A percentile compares a stretch with the other conserved stretches of the same genome.
Evolutionary conservation across 2,797 vertebrate genomes (phyloP).

Genomic region (Anolis apletophallus): DNA sequence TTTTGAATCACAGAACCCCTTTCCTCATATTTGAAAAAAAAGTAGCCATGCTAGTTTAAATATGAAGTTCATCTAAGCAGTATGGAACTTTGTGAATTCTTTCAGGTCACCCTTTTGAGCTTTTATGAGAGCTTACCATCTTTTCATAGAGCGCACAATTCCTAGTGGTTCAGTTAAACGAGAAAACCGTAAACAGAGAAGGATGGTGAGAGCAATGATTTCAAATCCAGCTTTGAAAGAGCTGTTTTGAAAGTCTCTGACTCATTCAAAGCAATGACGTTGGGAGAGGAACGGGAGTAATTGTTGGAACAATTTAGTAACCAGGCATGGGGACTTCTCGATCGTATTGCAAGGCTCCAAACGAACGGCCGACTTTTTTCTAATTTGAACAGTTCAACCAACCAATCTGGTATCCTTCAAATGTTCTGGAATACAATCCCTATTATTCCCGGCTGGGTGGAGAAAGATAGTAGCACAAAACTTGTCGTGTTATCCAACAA

Average conservation of each 20-base stretch:
- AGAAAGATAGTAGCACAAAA: background rate
- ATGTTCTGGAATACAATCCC: background rate
- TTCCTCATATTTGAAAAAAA: background rate
- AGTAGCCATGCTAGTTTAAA: background rate
- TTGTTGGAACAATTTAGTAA: slow-evolving; percentile 18
- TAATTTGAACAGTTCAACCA: background rate
- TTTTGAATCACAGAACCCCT: background rate
- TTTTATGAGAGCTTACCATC: background rate
- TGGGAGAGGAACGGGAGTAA: slow-evolving; percentile 12
- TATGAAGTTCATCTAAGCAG: background rate
- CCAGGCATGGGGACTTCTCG: background rate
- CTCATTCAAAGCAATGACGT: slow-evolving; percentile 16
- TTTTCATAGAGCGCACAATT: background rate
- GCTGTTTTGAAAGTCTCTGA: slow-evolving; percentile 23
- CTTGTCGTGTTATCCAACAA: background rate
- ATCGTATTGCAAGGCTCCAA: background rate
- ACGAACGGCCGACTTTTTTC: background rate
- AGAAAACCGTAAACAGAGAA: background rate
- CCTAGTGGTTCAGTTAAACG: slow-evolving; percentile 3
- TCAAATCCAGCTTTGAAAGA: slow-evolving; percentile 8
- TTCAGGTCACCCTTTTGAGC: background rate
- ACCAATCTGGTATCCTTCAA: background rate
- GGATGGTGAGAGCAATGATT: background rate
- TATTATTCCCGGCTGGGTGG: background rate
- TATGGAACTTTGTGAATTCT: background rate